Evolutionary conservation across 2,113 vertebrate genomes (phyloP).

Genomic region (Todiramphus chloris): DNA sequence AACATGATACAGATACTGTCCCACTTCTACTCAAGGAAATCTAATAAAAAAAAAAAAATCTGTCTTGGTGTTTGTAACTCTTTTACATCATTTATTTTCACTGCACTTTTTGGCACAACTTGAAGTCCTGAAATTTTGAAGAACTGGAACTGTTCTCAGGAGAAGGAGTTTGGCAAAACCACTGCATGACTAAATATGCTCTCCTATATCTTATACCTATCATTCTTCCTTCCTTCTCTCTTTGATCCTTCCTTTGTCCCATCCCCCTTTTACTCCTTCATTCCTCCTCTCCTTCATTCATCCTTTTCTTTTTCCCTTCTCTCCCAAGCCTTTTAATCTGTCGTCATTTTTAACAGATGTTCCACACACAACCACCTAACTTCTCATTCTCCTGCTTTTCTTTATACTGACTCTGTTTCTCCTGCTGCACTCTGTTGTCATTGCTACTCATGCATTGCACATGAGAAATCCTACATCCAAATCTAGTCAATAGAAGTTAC

Average conservation of each 20-base stretch:
- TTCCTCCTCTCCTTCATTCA: neutral
- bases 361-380: neutral
- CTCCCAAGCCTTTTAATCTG: neutral
- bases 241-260: neutral
- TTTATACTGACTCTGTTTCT: neutral
- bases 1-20: neutral
- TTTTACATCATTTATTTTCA: neutral
- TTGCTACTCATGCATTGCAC: neutral
- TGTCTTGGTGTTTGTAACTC: neutral
- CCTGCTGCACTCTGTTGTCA: neutral
- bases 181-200: neutral
- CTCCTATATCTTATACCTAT: fast-evolving
- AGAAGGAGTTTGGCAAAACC: neutral
- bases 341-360: neutral
- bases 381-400: neutral
- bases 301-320: neutral
- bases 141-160: neutral
- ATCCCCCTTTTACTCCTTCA: neutral
- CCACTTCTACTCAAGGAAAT: neutral
- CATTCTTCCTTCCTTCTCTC: neutral
- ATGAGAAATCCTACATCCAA: neutral
- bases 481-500: neutral
- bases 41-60: neutral
- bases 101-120: neutral
- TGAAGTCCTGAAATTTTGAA: neutral